A percentile compares a stretch with the other conserved stretches of the same genome.
Conservation (phyloP, 2,113 vertebrate species). For the Nannobrachium achirus region DNA sequence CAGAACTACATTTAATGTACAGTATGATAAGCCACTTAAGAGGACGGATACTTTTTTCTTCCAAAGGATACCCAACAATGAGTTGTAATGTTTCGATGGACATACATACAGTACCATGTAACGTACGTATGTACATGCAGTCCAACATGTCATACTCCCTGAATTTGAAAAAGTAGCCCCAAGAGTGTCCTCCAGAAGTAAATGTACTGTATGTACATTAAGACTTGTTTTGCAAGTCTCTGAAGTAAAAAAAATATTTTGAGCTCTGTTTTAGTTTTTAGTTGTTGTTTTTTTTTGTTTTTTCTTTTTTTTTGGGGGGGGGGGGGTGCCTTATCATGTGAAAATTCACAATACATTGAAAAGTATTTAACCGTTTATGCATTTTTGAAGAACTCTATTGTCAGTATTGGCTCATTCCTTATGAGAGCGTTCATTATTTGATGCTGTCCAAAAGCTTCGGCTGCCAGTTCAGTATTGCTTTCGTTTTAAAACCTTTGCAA, state of each 20-base stretch:
- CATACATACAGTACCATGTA: no score
- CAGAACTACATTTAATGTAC: constrained; percentile 13
- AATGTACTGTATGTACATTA: no score
- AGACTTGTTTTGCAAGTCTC: no score
- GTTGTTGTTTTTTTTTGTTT: no score
- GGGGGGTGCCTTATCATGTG: background rate
- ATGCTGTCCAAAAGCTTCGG: constrained; percentile 31
- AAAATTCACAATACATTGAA: constrained; percentile 11
- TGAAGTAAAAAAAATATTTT: no score
- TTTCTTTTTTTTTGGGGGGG: background rate
- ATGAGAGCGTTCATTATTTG: constrained; percentile 12
- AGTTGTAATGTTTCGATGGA: constrained; percentile 3
- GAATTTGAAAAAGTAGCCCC: background rate
- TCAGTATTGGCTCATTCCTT: constrained; percentile 18
- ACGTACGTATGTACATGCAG: background rate
- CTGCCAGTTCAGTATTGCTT: constrained; percentile 53
- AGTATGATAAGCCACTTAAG: background rate
- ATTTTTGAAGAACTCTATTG: constrained; percentile 1
- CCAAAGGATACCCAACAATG: constrained; percentile 14
- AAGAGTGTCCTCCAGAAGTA: no score
- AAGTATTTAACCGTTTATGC: background rate
- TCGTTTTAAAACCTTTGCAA: constrained; percentile 24
- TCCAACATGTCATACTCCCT: no score
- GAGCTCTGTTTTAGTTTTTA: no score
- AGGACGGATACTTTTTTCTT: constrained; percentile 10